Evolutionary conservation across 2,113 vertebrate genomes (phyloP).

Genomic region (Nerophis ophidion): DNA sequence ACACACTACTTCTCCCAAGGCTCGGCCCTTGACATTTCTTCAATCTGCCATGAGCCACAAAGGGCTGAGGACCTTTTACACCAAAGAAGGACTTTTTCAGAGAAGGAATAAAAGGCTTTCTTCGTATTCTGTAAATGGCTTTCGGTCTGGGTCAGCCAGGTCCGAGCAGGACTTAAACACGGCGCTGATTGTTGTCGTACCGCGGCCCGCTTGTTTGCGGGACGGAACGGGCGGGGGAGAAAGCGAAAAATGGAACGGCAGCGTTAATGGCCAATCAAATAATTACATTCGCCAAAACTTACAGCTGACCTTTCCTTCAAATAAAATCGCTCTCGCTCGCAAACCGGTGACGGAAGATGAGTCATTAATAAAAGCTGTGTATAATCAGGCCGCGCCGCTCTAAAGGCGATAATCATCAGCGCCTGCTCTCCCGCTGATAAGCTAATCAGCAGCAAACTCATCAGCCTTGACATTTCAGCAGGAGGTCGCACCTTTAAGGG

Average conservation of each 20-base stretch:
- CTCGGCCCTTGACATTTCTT: constrained; percentile 38
- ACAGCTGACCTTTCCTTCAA: neutral
- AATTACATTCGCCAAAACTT: neutral
- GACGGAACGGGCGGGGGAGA: neutral
- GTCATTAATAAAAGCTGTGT: constrained; percentile 54
- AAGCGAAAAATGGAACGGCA: neutral
- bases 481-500: constrained; percentile 33
- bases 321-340: neutral
- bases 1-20: constrained; percentile 1
- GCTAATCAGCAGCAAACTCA: constrained; percentile 62
- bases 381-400: constrained; percentile 49
- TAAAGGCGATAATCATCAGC: constrained; percentile 52
- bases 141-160: neutral
- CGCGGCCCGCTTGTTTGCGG: neutral
- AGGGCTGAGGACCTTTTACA: neutral
- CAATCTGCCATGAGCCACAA: constrained; percentile 12
- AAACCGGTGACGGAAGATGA: constrained; percentile 18
- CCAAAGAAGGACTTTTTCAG: neutral
- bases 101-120: neutral
- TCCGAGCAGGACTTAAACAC: constrained; percentile 7
- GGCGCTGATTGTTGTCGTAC: neutral
- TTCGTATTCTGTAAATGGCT: constrained; percentile 1
- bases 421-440: constrained; percentile 61
- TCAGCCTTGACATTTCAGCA: constrained; percentile 59
- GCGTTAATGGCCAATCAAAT: neutral